Evolutionary conservation across 2,113 vertebrate genomes (phyloP).

Genomic region (Mungos mungo): DNA sequence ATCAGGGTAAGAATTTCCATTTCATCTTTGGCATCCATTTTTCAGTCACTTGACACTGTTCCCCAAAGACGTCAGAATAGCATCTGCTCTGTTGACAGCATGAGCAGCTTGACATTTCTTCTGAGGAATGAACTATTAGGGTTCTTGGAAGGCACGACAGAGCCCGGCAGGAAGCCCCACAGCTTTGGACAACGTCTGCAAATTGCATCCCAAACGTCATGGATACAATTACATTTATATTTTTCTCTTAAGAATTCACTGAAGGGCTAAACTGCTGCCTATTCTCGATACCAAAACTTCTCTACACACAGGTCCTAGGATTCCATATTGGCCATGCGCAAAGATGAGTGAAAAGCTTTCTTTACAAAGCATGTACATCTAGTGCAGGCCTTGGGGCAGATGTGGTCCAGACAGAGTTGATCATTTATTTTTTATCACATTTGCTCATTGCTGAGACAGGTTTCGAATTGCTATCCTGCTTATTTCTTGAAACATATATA

Average conservation of each 20-base stretch:
- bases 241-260: not conserved
- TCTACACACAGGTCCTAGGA: not conserved
- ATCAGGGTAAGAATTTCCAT: not conserved
- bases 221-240: not conserved
- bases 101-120: slow-evolving; percentile 64
- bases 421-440: not conserved
- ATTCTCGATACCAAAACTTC: not conserved
- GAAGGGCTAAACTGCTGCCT: not conserved
- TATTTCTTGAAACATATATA: not conserved
- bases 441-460: not conserved
- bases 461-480: not conserved
- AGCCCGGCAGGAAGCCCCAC: not conserved
- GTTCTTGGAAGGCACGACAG: slow-evolving; percentile 25
- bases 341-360: not conserved
- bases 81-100: slow-evolving; percentile 67
- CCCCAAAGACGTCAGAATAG: slow-evolving; percentile 48
- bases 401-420: not conserved
- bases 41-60: slow-evolving; percentile 53
- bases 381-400: not conserved
- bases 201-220: not conserved
- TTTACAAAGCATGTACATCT: not conserved
- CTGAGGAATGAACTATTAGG: slow-evolving; percentile 29
- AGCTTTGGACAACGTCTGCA: not conserved
- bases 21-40: slow-evolving; percentile 38
- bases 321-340: not conserved